Base-by-base conservation (phyloP, 92 coral and sea anemone species). In the Chrysogorgia sp. region DNA sequence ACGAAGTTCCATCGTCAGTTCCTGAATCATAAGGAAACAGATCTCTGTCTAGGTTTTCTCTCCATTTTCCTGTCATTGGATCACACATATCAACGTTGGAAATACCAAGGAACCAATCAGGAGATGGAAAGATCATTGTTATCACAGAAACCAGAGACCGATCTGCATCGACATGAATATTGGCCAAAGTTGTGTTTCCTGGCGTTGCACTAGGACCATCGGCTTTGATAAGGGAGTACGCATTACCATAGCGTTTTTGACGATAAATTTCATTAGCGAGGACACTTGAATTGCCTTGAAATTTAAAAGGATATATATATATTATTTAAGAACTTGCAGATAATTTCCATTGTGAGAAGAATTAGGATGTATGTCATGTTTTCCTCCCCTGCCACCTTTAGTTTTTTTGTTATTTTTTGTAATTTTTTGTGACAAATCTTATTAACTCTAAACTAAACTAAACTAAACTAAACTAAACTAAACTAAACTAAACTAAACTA, bases 71-170 rank as follows among this genome's bases (percentile, higher is more conserved):
- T 62, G 68, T 62, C 40, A 26, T 62, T 26, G 37, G 68, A 12
- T 62, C 37, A 62, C 68, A 62, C 68, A 62, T 28, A 62, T 62
- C 68, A 26, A 62, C 68, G 15, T 62, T 62, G 25, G 68, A 62
- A 2, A 62, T 32, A 17, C 68, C 68, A n/a, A 62, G 41, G 68
- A 62, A 62, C 68, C 68, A 62, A 62, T 62, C 68, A 28, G 68
- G 68, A 28, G 68, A 62, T 28, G 68, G 68, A 40, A 62, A 62
- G 40, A 62, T 62, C 68, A 62, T 62, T 10, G 68, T 62, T 12
- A 62, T 62, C 15, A 62, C 37, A 62, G 68, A 26, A 25, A 62
- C 68, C 34, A 62, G 30, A 15, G 68, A 62, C 19, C 68, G 68
- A 28, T 62, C 35, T 5, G 19, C 40, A 62, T 62, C 68, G 1